phyloP scores from a whole-genome alignment of 1,140 invertebrate genomes.

The Calephelis virginiensis region DNA sequence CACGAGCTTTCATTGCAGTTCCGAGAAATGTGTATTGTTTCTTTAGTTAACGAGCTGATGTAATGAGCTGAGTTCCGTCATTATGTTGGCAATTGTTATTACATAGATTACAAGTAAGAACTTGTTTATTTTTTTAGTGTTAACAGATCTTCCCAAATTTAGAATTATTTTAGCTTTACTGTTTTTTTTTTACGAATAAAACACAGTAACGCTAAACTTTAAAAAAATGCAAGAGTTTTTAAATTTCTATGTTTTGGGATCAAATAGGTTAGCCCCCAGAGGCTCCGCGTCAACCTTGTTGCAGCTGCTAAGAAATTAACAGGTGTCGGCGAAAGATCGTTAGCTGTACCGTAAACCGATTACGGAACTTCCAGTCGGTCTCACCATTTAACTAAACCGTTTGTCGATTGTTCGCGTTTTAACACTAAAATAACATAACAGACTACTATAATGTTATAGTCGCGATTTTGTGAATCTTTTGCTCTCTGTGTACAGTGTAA shows the following conservation, averaged over 20 bases:
- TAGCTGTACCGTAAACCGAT: constrained; percentile 12
- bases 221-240: background rate
- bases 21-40: too few species aligned
- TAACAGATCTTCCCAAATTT: too few species aligned
- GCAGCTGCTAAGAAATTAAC: constrained; percentile 16
- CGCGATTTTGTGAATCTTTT: background rate
- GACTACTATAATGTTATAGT: background rate
- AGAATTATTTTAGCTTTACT: too few species aligned
- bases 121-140: too few species aligned
- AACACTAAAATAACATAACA: background rate
- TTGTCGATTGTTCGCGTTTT: constrained; percentile 2
- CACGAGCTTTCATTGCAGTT: too few species aligned
- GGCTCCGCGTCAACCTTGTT: background rate
- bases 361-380: background rate
- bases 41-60: too few species aligned
- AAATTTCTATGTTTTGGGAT: background rate
- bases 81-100: too few species aligned
- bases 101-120: too few species aligned
- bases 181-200: too few species aligned
- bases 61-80: too few species aligned
- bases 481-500: too few species aligned
- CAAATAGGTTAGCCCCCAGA: background rate
- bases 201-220: background rate
- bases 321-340: constrained; percentile 14
- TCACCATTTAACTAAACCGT: background rate